Conservation (phyloP, 2,113 vertebrate species). For the Callospermophilus lateralis region DNA sequence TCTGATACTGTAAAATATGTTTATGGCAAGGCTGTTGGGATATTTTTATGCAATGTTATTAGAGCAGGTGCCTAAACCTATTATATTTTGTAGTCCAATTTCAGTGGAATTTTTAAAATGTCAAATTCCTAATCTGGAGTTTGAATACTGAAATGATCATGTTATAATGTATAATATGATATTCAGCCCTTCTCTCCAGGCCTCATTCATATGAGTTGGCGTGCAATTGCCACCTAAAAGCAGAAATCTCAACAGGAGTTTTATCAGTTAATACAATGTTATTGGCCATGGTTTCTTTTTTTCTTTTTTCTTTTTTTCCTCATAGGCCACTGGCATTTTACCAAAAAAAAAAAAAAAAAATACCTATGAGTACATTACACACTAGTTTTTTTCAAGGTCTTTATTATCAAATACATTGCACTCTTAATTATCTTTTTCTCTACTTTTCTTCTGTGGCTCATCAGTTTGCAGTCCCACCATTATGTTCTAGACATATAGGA, state of each 20-base stretch:
- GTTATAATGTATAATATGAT: background rate
- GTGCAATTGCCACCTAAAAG: constrained; percentile 32
- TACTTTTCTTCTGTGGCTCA: background rate
- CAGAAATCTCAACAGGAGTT: constrained; percentile 66
- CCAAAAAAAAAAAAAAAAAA: background rate
- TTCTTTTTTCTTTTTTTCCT: background rate
- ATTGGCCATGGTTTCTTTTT: constrained; percentile 72
- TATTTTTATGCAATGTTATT: constrained; percentile 86
- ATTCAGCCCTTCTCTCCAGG: background rate
- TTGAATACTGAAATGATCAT: constrained; percentile 37
- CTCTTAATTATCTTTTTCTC: background rate
- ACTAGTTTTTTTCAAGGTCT: background rate
- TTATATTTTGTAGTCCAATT: constrained; percentile 84
- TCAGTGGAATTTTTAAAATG: constrained; percentile 81
- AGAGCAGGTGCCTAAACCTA: constrained; percentile 82
- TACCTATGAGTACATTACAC: constrained; percentile 14
- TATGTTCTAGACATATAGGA: constrained; percentile 32
- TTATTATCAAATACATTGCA: constrained; percentile 26
- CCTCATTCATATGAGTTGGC: background rate
- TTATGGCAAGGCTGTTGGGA: constrained; percentile 87
- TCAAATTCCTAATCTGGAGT: constrained; percentile 71
- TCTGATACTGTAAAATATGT: constrained; percentile 93
- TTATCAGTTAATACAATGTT: constrained; percentile 78
- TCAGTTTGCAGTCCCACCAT: constrained; percentile 38
- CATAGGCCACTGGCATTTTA: background rate